Conservation (phyloP, 2,888 invertebrate genomes). For the Athalia circularis region DNA sequence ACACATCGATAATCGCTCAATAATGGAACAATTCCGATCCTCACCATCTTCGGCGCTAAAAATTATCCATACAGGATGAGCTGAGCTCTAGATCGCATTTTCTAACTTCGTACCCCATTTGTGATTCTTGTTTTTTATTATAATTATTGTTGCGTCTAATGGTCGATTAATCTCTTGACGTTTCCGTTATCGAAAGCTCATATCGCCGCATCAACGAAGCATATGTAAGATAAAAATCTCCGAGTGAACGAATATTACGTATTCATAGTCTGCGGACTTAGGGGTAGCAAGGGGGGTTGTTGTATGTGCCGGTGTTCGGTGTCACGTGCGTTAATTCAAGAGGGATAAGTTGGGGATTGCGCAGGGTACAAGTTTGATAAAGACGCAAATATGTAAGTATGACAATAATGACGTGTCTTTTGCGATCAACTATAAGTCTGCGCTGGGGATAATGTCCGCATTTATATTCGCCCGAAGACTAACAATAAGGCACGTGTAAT, state of each 20-base stretch:
- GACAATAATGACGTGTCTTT: background rate
- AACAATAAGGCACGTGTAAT: slow-evolving; percentile 14
- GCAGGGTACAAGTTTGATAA: background rate
- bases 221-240: slow-evolving; percentile 39
- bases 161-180: background rate
- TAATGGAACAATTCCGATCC: no score
- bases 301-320: background rate
- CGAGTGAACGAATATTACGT: background rate
- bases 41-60: no score
- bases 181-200: background rate
- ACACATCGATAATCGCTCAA: no score
- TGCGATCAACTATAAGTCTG: slow-evolving; percentile 56
- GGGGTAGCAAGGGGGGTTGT: background rate
- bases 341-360: background rate
- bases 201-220: background rate
- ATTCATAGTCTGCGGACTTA: slow-evolving; percentile 3
- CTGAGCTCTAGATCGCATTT: no score
- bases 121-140: background rate
- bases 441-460: slow-evolving; percentile 63
- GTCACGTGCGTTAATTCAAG: slow-evolving; percentile 23
- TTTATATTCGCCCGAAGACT: slow-evolving; percentile 61
- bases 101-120: no score
- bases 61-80: no score
- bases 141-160: no score
- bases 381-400: background rate